A percentile compares a stretch with the other conserved stretches of the same genome.
Evolutionary conservation across 2,113 vertebrate genomes (phyloP).

Genomic region (Atractosteus spatula): DNA sequence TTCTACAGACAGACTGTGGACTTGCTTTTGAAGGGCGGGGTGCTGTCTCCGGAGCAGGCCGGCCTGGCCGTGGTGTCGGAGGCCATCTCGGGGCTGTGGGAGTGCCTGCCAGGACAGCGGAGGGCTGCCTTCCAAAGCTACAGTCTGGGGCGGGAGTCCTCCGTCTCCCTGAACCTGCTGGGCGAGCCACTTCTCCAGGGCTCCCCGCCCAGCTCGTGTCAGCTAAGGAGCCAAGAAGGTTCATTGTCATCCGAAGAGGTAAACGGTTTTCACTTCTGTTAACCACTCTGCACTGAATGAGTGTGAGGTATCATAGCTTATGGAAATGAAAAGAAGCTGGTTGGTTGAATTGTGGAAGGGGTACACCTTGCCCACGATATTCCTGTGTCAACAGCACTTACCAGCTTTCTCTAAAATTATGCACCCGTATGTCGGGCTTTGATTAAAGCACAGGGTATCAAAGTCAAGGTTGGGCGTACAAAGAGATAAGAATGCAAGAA

Average conservation of each 20-base stretch:
- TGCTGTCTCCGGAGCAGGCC: conserved; percentile 57
- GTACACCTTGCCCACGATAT: too few species aligned
- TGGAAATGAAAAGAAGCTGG: too few species aligned
- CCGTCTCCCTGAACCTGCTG: background rate
- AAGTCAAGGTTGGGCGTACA: too few species aligned
- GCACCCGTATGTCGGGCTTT: too few species aligned
- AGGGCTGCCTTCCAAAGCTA: conserved; percentile 56
- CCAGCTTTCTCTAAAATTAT: too few species aligned
- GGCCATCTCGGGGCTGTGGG: conserved; percentile 76
- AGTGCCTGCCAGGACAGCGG: conserved; percentile 63
- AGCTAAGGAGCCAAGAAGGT: conserved; percentile 62
- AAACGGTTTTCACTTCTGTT: conserved; percentile 18
- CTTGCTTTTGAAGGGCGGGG: conserved; percentile 55
- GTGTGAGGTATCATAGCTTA: too few species aligned
- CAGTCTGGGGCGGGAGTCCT: conserved; percentile 37
- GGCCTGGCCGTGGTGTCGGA: conserved; percentile 67
- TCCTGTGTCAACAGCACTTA: too few species aligned
- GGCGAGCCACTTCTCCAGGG: conserved; percentile 27
- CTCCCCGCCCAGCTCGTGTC: conserved; percentile 46
- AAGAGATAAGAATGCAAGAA: too few species aligned
- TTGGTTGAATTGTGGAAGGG: too few species aligned
- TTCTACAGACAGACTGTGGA: conserved; percentile 78
- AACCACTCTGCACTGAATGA: too few species aligned
- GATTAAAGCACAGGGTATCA: too few species aligned
- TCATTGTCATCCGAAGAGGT: conserved; percentile 71